Evolutionary conservation across 2,888 invertebrate genomes (phyloP), one percentile per base, ranked within the genome.

Genomic region (Chloroclysta siterata): DNA sequence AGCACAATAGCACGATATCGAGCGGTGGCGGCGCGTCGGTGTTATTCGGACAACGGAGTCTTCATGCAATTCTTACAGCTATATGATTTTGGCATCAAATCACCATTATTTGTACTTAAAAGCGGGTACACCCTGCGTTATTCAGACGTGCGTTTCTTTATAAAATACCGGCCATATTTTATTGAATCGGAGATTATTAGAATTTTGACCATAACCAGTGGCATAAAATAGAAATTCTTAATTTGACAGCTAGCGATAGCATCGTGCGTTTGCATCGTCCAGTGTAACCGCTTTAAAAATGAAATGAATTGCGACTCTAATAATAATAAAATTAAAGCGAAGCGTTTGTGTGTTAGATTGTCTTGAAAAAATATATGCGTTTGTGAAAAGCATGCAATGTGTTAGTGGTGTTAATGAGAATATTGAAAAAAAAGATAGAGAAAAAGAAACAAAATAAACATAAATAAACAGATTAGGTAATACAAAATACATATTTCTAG

Each of bases 61-160:
- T 11, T n/a, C 65, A 65, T 44, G 65, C 65, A 50, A 14, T 28
- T 29, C 44, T 60, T 57, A 57, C 2, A 48, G 41, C 55, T 59
- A 63, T 53, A 53, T 53, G 60, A 55, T 29, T 1, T 4, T 47
- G 33, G 51, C 36, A 22, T 28, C 10, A 33, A 47, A 3, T 39
- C 33, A 39, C 11, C 33, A 33, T 39, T 11, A 39, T 39, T 39
- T 39, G 11, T 39, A 39, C 36, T 39, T 33, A 11, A 39, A 11
- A 39, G 11, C 33, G 33, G 33, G 33, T 33, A 11, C 36, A 39
- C 36, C 6, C 11, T 11, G 36, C 11, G 10, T 39, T 39, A 3
- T 39, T 39, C 11, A 39, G 11, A 11, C 11, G 10, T 39, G 36
- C 36, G 36, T 22, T 22, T 22, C 22, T 22, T 22, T 22, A 3